A percentile compares a stretch with the other conserved stretches of the same genome.
These are phyloP conservation scores for Tragelaphus scriptus DNA, from an alignment of 2,113 vertebrate genomes.

Conservation along the genomic window DNA sequence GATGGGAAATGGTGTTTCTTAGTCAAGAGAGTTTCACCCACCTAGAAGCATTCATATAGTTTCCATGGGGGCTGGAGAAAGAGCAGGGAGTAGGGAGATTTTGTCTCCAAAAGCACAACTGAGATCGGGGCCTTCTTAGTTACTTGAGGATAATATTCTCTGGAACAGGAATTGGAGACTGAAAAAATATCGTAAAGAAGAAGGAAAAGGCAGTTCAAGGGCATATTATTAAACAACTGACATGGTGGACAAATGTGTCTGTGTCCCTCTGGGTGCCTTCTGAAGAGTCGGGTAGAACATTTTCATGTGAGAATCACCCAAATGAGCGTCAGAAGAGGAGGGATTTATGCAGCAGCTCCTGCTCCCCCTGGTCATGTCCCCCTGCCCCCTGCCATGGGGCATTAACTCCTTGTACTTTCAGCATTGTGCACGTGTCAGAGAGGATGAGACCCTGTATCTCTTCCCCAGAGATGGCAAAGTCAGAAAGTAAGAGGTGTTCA, in stretches of 20 bases:
- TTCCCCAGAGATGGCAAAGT: not conserved
- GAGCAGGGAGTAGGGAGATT: not conserved
- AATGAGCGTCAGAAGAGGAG: not conserved
- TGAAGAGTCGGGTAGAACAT: not conserved
- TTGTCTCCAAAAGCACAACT: not conserved
- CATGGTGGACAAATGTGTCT: too few species aligned
- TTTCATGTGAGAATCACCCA: not conserved
- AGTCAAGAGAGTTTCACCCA: not conserved
- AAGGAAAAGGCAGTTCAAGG: not conserved
- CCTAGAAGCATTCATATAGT: not conserved
- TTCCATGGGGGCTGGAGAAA: not conserved
- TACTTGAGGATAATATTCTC: not conserved
- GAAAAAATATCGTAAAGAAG: not conserved
- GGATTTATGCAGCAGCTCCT: not conserved
- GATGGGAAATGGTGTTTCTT: not conserved
- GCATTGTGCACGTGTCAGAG: not conserved
- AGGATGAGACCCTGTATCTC: not conserved
- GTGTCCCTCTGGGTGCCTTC: not conserved
- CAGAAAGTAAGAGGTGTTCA: not conserved
- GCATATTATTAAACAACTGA: not conserved
- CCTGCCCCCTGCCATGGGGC: accelerated
- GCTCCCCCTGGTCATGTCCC: not conserved
- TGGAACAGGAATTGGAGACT: not conserved
- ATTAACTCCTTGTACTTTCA: not conserved
- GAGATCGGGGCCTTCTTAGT: not conserved